These are phyloP conservation scores for Camponotus floridanus DNA, from an alignment of 1,140 invertebrate genomes.

Conservation along the genomic window DNA sequence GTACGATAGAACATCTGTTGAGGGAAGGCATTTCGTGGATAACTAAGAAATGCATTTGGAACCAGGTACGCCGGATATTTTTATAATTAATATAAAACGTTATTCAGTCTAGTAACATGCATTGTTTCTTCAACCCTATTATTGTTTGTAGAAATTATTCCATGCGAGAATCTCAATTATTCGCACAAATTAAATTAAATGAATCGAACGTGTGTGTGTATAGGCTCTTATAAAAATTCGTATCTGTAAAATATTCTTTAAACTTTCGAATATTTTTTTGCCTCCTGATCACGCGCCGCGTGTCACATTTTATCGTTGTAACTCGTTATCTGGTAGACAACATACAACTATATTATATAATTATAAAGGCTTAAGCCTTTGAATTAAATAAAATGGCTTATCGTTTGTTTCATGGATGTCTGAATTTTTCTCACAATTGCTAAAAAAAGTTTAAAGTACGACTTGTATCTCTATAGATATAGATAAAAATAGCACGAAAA, in stretches of 20 bases:
- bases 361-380: background rate
- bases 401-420: no score
- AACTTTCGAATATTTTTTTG: background rate
- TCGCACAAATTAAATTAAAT: background rate
- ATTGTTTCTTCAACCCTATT: background rate
- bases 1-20: conserved; percentile 66
- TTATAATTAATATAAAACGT: conserved; percentile 5
- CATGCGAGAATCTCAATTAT: background rate
- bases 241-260: background rate
- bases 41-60: conserved; percentile 63
- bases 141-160: background rate
- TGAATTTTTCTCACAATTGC: background rate
- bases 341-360: conserved; percentile 3
- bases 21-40: conserved; percentile 59
- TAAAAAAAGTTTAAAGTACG: background rate
- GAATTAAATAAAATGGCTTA: background rate
- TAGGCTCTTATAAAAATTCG: background rate
- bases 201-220: background rate
- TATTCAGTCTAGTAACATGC: background rate
- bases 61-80: conserved; percentile 71
- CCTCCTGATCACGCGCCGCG: background rate
- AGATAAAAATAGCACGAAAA: background rate
- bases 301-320: conserved; percentile 3
- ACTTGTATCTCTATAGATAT: no score
- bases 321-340: conserved; percentile 32